Evolutionary conservation across 2,113 vertebrate species (phyloP), one percentile per base, ranked within the genome.

Genomic region (Balaenoptera acutorostrata): DNA sequence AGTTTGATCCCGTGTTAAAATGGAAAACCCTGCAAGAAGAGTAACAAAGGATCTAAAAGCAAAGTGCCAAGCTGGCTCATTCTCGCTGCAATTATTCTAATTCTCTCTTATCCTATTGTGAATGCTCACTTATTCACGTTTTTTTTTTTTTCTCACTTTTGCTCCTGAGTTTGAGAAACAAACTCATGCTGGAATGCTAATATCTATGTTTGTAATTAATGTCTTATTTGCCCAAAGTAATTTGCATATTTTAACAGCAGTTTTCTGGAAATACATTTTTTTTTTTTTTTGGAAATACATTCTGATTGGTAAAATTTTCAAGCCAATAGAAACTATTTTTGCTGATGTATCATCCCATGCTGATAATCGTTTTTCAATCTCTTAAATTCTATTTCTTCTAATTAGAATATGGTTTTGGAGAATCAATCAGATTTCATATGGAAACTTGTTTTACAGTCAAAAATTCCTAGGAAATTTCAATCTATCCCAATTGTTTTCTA

Each of bases 1-100:
- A 93, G 31, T 78, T 52, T 97, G 78, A 96, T 97, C 68, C 49
- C 66, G 20, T 97, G 75, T 85, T 94, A 90, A 94, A 95, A 96
- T 27, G 75, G 59, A 90, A 98, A 97, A 69, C 25, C 44, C 74
- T 55, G 15, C 57, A 84, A 88, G 69, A 93, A 83, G 33, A 86
- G 3, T 33, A 75, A 86, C 85, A 93, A 89, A 74, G 66, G 69
- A 87, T 90, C 88, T 71, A 44, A 84, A 75, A 39, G 68, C 44
- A 39, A 74, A 61, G 44, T 44, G 10, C 33, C 29, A 69, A 57
- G 46, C 63, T 74, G 39, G 18, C 72, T 80, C 15, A 8, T 17
- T 77, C 31, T 90, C 2, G 0, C 27, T 64, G 49, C 52, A 52
- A 69, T 94, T 87, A 94, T 52, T 20, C 59, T 90, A 85, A 94